phyloP scores from a whole-genome alignment of 1,140 invertebrate species.

The Sitobion miscanthi region DNA sequence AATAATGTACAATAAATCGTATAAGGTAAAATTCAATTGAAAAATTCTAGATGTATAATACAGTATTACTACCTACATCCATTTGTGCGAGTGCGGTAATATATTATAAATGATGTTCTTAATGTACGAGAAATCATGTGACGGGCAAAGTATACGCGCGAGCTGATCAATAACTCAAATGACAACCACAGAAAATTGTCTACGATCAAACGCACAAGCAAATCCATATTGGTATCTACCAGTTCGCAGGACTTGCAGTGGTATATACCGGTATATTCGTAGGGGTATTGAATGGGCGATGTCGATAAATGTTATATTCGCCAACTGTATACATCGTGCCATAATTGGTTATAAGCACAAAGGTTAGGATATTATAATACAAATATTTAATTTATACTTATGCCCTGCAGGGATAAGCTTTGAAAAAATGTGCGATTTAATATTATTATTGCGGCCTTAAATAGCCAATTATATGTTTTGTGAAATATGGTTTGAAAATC shows the following conservation, averaged over 20 bases:
- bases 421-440: background rate
- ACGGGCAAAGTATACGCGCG: background rate
- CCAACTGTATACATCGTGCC: background rate
- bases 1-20: slow-evolving; percentile 29
- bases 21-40: background rate
- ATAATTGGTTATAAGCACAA: background rate
- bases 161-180: slow-evolving; percentile 9
- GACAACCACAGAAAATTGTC: background rate
- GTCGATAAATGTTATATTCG: background rate
- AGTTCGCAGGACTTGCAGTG: background rate
- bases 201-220: background rate
- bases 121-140: background rate
- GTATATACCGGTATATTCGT: background rate
- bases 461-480: background rate
- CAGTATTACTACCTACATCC: background rate
- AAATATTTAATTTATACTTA: background rate
- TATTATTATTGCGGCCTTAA: background rate
- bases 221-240: background rate
- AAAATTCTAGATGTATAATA: background rate
- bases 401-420: background rate
- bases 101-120: slow-evolving; percentile 22
- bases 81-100: background rate
- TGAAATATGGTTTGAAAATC: background rate
- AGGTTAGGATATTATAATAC: background rate
- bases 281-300: background rate